phyloP scores from a whole-genome alignment of 2,113 vertebrate species.

The Oryzias woworae region DNA sequence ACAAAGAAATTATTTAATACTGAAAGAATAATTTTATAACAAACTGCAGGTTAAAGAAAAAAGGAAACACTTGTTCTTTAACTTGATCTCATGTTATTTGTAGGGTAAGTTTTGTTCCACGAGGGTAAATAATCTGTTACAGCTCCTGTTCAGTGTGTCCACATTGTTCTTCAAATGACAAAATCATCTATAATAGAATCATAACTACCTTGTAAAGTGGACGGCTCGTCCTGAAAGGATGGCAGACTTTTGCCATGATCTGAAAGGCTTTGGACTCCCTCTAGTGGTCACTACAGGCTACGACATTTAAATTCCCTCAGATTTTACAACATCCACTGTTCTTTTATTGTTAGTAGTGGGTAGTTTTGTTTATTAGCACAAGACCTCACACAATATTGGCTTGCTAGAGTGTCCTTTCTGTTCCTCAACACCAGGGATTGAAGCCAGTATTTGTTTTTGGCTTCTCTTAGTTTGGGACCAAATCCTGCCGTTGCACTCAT shows the following conservation, averaged over 20 bases:
- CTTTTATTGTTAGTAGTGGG: constrained; percentile 1
- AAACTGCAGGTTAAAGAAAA: too few relatives aligned
- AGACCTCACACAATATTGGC: constrained; percentile 29
- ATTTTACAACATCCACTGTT: background rate
- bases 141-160: constrained; percentile 30
- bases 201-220: constrained; percentile 6
- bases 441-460: constrained; percentile 20
- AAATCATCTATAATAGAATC: too few relatives aligned
- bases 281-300: constrained; percentile 57
- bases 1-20: too few relatives aligned
- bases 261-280: constrained; percentile 69
- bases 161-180: background rate
- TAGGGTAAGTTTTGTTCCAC: constrained; percentile 35
- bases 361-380: constrained; percentile 14
- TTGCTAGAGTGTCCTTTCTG: constrained; percentile 20
- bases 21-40: too few relatives aligned
- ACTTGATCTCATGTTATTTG: constrained; percentile 1
- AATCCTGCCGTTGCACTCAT: constrained; percentile 32
- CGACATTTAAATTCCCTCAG: background rate
- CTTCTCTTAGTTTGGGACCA: constrained; percentile 36
- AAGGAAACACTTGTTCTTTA: too few relatives aligned
- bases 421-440: constrained; percentile 20
- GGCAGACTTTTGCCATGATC: constrained; percentile 13
- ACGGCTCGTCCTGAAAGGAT: background rate
- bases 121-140: background rate